These are phyloP conservation scores for Camponotus pennsylvanicus DNA, from an alignment of 1,140 invertebrate species.

Conservation along the genomic window DNA sequence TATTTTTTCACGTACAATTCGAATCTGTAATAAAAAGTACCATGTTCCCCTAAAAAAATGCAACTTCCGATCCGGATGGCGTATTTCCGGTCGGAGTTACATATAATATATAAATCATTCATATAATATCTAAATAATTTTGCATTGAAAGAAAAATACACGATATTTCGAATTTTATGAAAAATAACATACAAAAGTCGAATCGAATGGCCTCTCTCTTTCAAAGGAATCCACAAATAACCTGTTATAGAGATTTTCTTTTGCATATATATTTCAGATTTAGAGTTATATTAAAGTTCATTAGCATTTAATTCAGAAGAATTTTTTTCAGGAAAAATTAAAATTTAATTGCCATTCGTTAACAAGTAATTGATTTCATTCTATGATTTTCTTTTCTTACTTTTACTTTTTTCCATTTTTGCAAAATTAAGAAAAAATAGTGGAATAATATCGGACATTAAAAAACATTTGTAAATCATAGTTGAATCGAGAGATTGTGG, in stretches of 20 bases:
- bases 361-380: neutral
- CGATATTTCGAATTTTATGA: constrained; percentile 52
- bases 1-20: no score
- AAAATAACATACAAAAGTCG: constrained; percentile 54
- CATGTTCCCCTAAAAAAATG: no score
- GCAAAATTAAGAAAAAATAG: neutral
- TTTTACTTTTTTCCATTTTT: neutral
- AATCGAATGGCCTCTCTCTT: neutral
- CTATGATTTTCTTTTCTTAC: neutral
- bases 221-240: constrained; percentile 41
- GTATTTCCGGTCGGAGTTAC: no score
- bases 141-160: neutral
- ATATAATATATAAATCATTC: neutral
- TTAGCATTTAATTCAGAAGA: neutral
- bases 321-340: neutral
- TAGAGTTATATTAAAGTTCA: neutral
- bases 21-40: no score
- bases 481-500: neutral
- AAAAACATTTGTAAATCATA: neutral
- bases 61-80: no score
- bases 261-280: neutral
- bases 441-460: no score
- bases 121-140: neutral
- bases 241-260: neutral
- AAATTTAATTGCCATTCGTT: neutral